A percentile compares a stretch with the other conserved stretches of the same genome.
Evolutionary conservation across 2,888 invertebrate species (phyloP).

Genomic region (Hirtodrosophila duncani): DNA sequence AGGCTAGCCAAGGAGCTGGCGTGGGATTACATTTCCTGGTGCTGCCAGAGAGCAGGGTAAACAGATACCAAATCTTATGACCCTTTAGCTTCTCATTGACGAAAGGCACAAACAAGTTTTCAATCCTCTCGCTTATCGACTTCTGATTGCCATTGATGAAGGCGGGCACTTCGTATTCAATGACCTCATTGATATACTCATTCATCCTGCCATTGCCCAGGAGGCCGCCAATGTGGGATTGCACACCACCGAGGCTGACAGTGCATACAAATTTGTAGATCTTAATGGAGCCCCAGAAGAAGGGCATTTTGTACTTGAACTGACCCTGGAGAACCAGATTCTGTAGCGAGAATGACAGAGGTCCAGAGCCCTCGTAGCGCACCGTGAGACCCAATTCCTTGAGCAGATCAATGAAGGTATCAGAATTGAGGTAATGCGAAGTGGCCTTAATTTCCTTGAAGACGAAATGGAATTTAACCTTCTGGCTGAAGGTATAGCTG

Average conservation of each 20-base stretch:
- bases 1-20: conserved; percentile 69
- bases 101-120: conserved; percentile 56
- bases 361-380: conserved; percentile 68
- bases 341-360: conserved; percentile 60
- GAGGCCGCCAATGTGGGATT: conserved; percentile 70
- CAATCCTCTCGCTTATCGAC: conserved; percentile 60
- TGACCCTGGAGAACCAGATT: conserved; percentile 66
- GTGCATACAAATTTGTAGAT: conserved; percentile 69
- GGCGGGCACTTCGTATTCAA: conserved; percentile 62
- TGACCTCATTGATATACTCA: conserved; percentile 56
- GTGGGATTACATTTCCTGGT: conserved; percentile 56
- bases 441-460: conserved; percentile 57
- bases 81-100: conserved; percentile 64
- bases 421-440: conserved; percentile 50
- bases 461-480: conserved; percentile 65
- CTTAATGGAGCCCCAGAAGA: conserved; percentile 70
- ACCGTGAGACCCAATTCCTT: conserved; percentile 58
- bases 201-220: conserved; percentile 69
- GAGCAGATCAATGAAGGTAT: conserved; percentile 62
- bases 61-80: conserved; percentile 69
- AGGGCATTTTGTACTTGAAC: conserved; percentile 75
- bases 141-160: conserved; percentile 61
- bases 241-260: conserved; percentile 61
- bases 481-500: conserved; percentile 67
- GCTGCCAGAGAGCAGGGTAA: conserved; percentile 28